phyloP scores from a whole-genome alignment of 1,140 invertebrate species.

The Prorops nasuta region DNA sequence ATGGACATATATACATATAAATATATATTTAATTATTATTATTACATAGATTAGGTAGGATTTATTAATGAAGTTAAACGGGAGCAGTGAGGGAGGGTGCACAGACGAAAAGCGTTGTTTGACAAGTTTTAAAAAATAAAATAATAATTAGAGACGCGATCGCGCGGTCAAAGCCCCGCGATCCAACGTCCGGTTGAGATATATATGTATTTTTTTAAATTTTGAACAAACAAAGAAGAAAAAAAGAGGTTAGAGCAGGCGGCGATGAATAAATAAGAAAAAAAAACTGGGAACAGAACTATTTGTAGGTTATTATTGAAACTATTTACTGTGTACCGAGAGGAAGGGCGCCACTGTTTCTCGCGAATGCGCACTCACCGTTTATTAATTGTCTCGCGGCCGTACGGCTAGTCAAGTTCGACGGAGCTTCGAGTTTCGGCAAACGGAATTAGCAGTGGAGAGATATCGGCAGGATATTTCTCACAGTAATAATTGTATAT shows the following conservation, averaged over 20 bases:
- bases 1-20: conserved; percentile 17
- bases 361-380: not conserved
- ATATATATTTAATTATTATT: conserved; percentile 22
- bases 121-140: conserved; percentile 36
- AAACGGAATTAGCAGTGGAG: too few relatives aligned
- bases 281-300: conserved; percentile 44
- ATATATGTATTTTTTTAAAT: conserved; percentile 58
- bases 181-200: conserved; percentile 46
- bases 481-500: too few relatives aligned
- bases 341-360: not conserved
- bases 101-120: conserved; percentile 27
- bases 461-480: too few relatives aligned
- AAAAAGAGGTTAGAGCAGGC: conserved; percentile 19
- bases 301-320: conserved; percentile 35
- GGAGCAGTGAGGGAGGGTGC: conserved; percentile 2
- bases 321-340: not conserved
- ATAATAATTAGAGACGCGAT: conserved; percentile 27
- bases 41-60: conserved; percentile 24
- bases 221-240: conserved; percentile 43
- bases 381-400: too few relatives aligned
- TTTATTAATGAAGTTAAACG: conserved; percentile 32
- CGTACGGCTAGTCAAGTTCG: too few relatives aligned
- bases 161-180: conserved; percentile 21
- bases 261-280: conserved; percentile 24
- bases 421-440: too few relatives aligned